Base-by-base conservation (phyloP, 2,888 invertebrate species). In the Blastobasis lacticolella region DNA sequence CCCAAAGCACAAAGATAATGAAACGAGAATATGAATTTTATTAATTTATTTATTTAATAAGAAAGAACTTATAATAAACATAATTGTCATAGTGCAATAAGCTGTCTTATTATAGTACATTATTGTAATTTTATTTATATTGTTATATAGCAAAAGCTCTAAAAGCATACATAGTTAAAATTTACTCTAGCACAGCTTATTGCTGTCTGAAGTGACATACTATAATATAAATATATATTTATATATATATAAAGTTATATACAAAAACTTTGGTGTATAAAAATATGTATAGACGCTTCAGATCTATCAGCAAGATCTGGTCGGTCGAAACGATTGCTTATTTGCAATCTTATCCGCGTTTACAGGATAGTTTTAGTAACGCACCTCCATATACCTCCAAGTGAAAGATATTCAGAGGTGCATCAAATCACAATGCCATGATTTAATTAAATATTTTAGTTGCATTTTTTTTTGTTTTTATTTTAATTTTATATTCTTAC, bases 301-400 rank as follows among this genome's bases (percentile, higher is more conserved):
- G 83, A 84, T 75, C 88, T 84, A 73, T 51, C 66, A 64, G 58
- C 56, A 75, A 86, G 87, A 84, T 80, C 88, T 87, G 88, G 88
- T 88, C 88, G 88, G 82, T 88, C 88, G 88, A 81, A 86, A 83
- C 81, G 85, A 87, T 85, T 82, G 71, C 82, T 71, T 71, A 67
- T 64, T 67, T 75, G 78, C 78, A 86, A 86, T 82, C 87, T 81
- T 81, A 56, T 74, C 73, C 71, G 79, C 75, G 78, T 82, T 83
- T 88, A 87, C 88, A 88, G 88, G 88, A 88, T 79, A 86, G 86
- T 87, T 74, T 67, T 56, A 23, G 23, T 23, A 2, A 23, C 23
- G 23, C 23, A 23, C 23, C 23, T 62, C 58, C 60, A 41, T 46
- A 64, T 73, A 75, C 78, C 78, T 71, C 69, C 60, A 67, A 69